phyloP scores from a whole-genome alignment of 1,140 invertebrate species.

The Tetraneura akinire region DNA sequence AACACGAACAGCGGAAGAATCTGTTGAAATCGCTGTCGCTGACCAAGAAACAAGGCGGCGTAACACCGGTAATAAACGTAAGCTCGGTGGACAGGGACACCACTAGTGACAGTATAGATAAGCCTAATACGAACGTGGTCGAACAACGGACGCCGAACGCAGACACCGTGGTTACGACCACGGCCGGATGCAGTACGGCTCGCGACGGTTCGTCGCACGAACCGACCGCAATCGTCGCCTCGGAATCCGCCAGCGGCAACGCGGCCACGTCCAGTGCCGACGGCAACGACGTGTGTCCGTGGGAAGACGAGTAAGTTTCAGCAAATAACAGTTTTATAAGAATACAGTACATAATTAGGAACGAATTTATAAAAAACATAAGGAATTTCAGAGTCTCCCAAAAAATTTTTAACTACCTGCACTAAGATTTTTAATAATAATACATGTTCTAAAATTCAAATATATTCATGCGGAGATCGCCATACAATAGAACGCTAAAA shows the following conservation, averaged over 20 bases:
- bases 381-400: no score
- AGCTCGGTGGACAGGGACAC: slow-evolving; percentile 69
- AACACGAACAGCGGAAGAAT: slow-evolving; percentile 11
- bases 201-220: slow-evolving; percentile 58
- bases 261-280: slow-evolving; percentile 56
- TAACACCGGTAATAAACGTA: slow-evolving; percentile 71
- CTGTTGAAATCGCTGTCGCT: slow-evolving; percentile 38
- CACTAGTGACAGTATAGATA: slow-evolving; percentile 56
- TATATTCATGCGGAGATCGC: no score
- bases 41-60: slow-evolving; percentile 37
- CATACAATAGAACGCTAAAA: no score
- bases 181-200: not conserved
- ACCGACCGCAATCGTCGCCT: not conserved
- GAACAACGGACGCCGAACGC: slow-evolving; percentile 55
- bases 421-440: no score
- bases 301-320: slow-evolving; percentile 84
- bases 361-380: no score
- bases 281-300: slow-evolving; percentile 69
- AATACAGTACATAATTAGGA: no score
- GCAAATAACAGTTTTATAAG: no score
- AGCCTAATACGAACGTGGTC: slow-evolving; percentile 54
- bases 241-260: slow-evolving; percentile 14
- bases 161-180: slow-evolving; percentile 51
- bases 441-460: no score
- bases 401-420: no score